Evolutionary conservation across 2,797 vertebrate species (phyloP), one percentile per base, ranked within the genome.

Genomic region (Gouania willdenowi): DNA sequence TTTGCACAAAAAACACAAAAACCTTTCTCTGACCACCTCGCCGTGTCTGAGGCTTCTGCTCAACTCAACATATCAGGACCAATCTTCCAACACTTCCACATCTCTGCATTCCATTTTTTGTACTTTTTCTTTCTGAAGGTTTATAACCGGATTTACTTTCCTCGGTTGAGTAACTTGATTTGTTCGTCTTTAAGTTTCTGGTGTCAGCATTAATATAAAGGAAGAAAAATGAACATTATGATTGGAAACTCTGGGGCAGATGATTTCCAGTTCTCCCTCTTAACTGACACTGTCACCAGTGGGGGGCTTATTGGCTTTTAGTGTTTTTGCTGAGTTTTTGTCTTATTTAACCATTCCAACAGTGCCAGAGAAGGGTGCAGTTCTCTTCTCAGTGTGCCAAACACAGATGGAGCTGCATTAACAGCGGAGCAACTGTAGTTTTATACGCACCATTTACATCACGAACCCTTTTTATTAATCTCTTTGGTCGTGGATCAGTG

Each of bases 341-440:
- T 71, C 49, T 58, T 53, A 14, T 49, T n/a, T 38, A 41, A 63
- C 56, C 57, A 52, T 79, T 71, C 65, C 63, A 69, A 46, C 58
- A 52, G 75, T 77, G 76, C 80, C 78, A 76, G 56, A 48, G 31
- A 62, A 56, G 8, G 62, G 58, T 57, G 61, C 6, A 26, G 41
- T 52, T 5, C 43, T 42, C 24, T 34, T 45, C 33, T 48, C 36
- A 13, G 28, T 58, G 71, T 83, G 83, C 82, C 82, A 84, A 81
- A 80, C 16, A 44, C 19, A 23, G 35, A 30, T 26, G 37, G 50
- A 58, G 62, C 49, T 22, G 3, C n/a, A 19, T 16, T 1, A 49
- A 16, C 17, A 11, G 45, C 28, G 18, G 42, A 23, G 17, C 46
- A 29, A 10, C 55, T 29, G 4, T n/a, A 15, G 33, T 49, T 51